A percentile compares a stretch with the other conserved stretches of the same genome.
Evolutionary conservation across 2,113 vertebrate species (phyloP).

Genomic region (Psilopogon haemacephalus): DNA sequence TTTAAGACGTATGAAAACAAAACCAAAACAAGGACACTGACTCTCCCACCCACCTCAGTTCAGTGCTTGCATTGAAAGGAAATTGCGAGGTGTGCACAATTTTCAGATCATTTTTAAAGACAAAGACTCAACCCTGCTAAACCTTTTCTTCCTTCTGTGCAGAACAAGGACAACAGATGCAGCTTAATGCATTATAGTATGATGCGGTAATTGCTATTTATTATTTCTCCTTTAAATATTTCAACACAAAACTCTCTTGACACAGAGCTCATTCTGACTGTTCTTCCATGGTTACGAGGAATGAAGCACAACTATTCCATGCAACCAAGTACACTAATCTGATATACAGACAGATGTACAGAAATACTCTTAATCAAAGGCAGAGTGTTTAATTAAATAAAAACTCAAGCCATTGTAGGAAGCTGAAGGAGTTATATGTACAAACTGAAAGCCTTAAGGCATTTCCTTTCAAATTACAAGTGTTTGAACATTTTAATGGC

Average conservation of each 20-base stretch:
- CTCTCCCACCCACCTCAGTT: not conserved
- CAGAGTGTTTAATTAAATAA: not conserved
- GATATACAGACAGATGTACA: not conserved
- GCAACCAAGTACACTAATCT: not conserved
- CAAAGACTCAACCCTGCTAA: not conserved
- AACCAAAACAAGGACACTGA: not conserved
- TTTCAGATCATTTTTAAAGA: not conserved
- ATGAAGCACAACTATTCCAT: not conserved
- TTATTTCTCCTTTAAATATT: not conserved
- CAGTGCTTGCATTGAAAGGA: constrained; percentile 38
- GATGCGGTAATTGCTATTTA: not conserved
- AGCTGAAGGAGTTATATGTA: not conserved
- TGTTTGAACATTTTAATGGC: not conserved
- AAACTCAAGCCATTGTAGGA: not conserved
- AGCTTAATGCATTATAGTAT: not conserved
- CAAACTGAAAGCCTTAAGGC: not conserved
- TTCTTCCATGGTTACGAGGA: not conserved
- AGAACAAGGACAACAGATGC: not conserved
- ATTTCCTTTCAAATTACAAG: constrained; percentile 41
- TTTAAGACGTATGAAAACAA: not conserved
- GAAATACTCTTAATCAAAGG: not conserved
- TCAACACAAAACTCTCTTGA: not conserved
- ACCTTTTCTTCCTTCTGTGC: not conserved
- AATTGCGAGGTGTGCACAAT: not conserved
- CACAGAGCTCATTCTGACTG: not conserved